Conservation (phyloP, 2,797 vertebrate species). For the Anabacerthia variegaticeps region DNA sequence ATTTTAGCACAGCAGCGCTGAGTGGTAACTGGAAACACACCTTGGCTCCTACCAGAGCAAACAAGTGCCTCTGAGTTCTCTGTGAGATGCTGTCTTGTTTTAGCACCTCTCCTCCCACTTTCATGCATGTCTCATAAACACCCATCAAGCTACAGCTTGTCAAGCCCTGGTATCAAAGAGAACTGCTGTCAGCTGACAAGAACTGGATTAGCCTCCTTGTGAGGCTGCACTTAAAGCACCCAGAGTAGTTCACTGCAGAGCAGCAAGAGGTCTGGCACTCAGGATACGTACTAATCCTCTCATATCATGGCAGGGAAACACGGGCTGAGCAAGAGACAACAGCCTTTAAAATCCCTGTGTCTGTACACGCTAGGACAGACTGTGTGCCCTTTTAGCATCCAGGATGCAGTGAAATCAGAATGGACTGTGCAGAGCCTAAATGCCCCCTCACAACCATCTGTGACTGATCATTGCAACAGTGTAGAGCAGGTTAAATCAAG, state of each 20-base stretch:
- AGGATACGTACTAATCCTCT: background rate
- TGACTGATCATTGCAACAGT: background rate
- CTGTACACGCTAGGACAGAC: background rate
- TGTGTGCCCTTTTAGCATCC: fast-evolving
- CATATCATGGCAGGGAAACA: background rate
- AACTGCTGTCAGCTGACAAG: background rate
- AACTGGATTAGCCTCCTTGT: background rate
- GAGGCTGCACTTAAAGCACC: background rate
- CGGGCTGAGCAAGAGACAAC: background rate
- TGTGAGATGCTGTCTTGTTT: background rate
- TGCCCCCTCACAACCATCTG: fast-evolving
- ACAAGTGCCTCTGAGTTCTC: background rate
- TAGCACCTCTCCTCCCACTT: background rate
- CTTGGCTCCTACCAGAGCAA: background rate
- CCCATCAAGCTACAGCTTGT: background rate
- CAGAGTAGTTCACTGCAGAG: background rate
- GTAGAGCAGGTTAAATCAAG: background rate
- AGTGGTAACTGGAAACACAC: background rate
- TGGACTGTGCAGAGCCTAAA: background rate
- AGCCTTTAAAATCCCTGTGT: background rate
- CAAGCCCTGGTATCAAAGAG: background rate
- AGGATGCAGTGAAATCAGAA: background rate
- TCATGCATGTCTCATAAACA: background rate
- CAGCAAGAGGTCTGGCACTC: background rate
- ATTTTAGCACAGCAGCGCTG: background rate